Conservation (phyloP, 2,113 vertebrate species). For the Lycocorax pyrrhopterus region DNA sequence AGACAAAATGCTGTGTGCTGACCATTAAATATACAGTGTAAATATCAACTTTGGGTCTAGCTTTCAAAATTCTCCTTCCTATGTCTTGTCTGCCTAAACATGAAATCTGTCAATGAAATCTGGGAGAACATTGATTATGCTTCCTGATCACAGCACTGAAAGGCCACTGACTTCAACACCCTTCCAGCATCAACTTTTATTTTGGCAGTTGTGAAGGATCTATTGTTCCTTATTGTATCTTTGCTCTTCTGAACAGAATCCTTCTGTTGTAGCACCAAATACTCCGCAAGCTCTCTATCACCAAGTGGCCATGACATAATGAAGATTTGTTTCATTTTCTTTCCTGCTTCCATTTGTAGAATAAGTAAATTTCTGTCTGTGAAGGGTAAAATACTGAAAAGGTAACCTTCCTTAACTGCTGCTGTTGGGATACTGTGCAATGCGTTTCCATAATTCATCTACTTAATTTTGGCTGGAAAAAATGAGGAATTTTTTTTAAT, state of each 20-base stretch:
- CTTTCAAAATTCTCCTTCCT: not conserved
- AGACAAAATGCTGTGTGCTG: not conserved
- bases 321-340: not conserved
- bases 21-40: not conserved
- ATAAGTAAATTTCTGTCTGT: not conserved
- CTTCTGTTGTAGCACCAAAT: not conserved
- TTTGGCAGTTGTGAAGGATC: not conserved
- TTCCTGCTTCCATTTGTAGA: not conserved
- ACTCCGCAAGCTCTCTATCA: not conserved
- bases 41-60: not conserved
- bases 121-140: not conserved
- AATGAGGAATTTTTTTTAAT: not conserved
- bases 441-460: not conserved
- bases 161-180: not conserved
- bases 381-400: not conserved
- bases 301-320: not conserved
- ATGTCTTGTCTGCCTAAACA: not conserved
- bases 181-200: not conserved
- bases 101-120: not conserved
- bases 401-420: not conserved
- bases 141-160: not conserved
- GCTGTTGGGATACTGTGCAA: not conserved
- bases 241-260: not conserved
- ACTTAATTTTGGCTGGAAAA: not conserved
- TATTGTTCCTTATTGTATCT: not conserved